phyloP scores from a whole-genome alignment of 2,797 vertebrate species.

The Coccyzus lansbergi region DNA sequence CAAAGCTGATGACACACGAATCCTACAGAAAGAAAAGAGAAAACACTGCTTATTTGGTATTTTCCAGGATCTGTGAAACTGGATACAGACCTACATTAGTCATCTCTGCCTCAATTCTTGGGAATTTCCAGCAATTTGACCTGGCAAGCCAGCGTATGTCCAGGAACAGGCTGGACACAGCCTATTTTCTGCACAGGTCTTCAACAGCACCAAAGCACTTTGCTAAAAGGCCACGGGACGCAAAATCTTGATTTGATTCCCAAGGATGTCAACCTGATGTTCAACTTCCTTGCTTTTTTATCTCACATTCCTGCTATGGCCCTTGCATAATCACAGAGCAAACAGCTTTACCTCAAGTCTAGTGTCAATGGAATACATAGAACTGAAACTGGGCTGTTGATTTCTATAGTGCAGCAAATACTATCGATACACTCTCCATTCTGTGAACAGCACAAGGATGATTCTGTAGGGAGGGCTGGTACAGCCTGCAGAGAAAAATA shows the following conservation, averaged over 20 bases:
- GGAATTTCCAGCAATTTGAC: not conserved
- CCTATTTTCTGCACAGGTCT: not conserved
- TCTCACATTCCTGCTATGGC: not conserved
- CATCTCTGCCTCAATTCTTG: not conserved
- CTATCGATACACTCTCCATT: not conserved
- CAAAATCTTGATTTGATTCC: not conserved
- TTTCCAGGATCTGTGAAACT: not conserved
- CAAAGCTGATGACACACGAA: constrained; percentile 25
- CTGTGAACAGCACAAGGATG: not conserved
- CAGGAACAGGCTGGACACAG: not conserved
- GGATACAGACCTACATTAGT: not conserved
- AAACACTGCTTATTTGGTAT: not conserved
- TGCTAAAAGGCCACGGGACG: not conserved
- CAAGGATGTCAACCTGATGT: not conserved
- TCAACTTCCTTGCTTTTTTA: not conserved
- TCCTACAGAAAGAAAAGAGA: constrained; percentile 30
- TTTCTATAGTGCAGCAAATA: not conserved
- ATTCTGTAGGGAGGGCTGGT: not conserved
- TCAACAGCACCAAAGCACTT: not conserved
- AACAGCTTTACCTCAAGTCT: not conserved
- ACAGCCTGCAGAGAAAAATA: not conserved
- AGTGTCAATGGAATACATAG: not conserved
- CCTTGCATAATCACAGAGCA: not conserved
- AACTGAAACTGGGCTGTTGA: not conserved
- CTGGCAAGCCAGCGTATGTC: not conserved